phyloP scores from a whole-genome alignment of 2,888 invertebrate genomes.

The Rhagium mordax region DNA sequence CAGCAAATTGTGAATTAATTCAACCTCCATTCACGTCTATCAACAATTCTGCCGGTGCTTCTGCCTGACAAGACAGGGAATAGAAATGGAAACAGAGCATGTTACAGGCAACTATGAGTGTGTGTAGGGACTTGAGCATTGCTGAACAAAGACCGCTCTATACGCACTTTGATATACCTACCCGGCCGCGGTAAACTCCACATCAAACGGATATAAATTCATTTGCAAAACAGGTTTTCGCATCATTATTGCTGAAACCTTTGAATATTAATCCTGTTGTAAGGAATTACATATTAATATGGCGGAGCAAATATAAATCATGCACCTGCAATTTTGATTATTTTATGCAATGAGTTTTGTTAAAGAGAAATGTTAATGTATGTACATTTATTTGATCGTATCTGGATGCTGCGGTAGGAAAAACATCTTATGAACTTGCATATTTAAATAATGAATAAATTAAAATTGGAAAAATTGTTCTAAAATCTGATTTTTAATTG shows the following conservation, averaged over 20 bases:
- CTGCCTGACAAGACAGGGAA: conserved; percentile 23
- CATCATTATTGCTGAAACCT: conserved; percentile 38
- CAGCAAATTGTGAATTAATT: conserved; percentile 25
- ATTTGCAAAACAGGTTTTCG: conserved; percentile 48
- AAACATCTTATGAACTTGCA: too few species aligned
- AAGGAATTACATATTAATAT: background rate
- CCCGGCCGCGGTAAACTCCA: conserved; percentile 38
- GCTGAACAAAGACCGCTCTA: conserved; percentile 33
- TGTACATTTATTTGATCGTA: too few species aligned
- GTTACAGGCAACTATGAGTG: conserved; percentile 2
- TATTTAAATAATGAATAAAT: too few species aligned
- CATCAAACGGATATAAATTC: conserved; percentile 49
- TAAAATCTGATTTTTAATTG: too few species aligned
- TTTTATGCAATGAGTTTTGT: background rate
- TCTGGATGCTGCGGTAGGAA: too few species aligned
- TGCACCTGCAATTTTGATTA: background rate
- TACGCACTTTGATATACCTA: conserved; percentile 41
- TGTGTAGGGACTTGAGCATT: conserved; percentile 5
- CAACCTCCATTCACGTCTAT: background rate
- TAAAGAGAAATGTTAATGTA: too few species aligned
- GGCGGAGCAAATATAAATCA: background rate
- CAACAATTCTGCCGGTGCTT: conserved; percentile 16
- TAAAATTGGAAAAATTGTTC: too few species aligned
- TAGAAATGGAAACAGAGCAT: conserved; percentile 12
- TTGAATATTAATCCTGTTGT: conserved; percentile 21